Conservation (phyloP, 2,888 invertebrate species). For the Anodontia alba region DNA sequence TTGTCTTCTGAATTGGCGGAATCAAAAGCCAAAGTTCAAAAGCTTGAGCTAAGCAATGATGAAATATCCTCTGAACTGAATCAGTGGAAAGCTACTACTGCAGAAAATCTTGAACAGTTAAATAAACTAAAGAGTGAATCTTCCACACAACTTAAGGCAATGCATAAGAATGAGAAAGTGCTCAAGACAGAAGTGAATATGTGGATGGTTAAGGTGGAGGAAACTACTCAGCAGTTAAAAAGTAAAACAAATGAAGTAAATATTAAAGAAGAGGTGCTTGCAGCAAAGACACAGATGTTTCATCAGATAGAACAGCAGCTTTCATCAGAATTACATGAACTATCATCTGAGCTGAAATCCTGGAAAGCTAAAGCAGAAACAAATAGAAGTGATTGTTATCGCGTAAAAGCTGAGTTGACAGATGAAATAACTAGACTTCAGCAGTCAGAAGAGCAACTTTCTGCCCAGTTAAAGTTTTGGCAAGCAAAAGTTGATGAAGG, state of each 20-base stretch:
- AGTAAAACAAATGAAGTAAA: not conserved
- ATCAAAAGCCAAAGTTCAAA: not conserved
- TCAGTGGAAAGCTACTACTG: not conserved
- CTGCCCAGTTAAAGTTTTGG: conserved; percentile 31
- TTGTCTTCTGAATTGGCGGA: not conserved
- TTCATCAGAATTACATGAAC: not conserved
- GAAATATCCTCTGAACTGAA: not conserved
- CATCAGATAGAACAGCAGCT: not conserved
- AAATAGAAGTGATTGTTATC: not conserved
- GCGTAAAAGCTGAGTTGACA: not conserved
- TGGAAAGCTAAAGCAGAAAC: not conserved
- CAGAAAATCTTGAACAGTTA: not conserved
- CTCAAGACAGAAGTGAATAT: not conserved
- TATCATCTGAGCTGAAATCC: not conserved
- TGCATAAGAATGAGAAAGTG: not conserved
- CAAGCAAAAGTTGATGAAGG: conserved; percentile 41
- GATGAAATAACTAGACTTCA: conserved; percentile 23
- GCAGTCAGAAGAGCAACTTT: conserved; percentile 36
- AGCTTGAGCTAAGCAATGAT: not conserved
- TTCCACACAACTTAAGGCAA: not conserved
- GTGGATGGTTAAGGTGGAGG: not conserved
- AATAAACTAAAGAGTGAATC: not conserved
- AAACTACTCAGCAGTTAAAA: conserved; percentile 1
- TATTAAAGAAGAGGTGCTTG: not conserved
- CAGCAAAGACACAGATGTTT: not conserved